These are phyloP conservation scores for Hypothenemus hampei DNA, from an alignment of 1,140 invertebrate genomes.

Conservation along the genomic window DNA sequence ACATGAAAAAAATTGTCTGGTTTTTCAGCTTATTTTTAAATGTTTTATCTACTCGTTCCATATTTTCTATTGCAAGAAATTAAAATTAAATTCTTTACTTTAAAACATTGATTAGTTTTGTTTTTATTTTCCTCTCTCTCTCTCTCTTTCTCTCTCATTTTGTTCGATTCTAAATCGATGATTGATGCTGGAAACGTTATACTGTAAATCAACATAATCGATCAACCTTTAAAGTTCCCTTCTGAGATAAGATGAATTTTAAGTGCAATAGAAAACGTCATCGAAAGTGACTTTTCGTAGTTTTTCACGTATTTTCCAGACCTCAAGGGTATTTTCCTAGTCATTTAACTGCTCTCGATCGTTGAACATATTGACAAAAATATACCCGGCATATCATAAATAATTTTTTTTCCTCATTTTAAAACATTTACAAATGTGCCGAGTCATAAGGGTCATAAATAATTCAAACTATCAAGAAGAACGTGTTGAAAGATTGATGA, in stretches of 20 bases:
- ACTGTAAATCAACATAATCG: no score
- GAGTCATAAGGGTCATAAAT: constrained; percentile 23
- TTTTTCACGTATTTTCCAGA: constrained; percentile 2
- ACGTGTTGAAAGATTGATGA: constrained; percentile 23
- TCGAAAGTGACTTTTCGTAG: neutral
- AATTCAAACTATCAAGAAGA: constrained; percentile 24
- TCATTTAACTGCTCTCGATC: constrained; percentile 15
- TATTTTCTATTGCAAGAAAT: neutral
- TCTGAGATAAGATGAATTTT: no score
- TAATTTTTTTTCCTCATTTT: constrained; percentile 12
- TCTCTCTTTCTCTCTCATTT: no score
- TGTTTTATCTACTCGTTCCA: neutral
- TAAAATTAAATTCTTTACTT: neutral
- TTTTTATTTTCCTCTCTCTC: no score
- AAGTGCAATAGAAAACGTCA: no score
- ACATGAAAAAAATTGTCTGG: neutral
- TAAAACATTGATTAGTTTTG: no score
- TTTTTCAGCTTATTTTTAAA: neutral
- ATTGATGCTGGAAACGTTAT: no score
- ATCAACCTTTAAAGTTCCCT: no score
- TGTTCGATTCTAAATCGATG: no score
- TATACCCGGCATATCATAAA: constrained; percentile 10
- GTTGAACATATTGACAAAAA: constrained; percentile 16
- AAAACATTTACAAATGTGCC: constrained; percentile 23
- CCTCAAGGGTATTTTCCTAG: constrained; percentile 11